Evolutionary conservation across 2,888 invertebrate genomes (phyloP), one percentile per base, ranked within the genome.

Genomic region (Lasioglossum calceatum): DNA sequence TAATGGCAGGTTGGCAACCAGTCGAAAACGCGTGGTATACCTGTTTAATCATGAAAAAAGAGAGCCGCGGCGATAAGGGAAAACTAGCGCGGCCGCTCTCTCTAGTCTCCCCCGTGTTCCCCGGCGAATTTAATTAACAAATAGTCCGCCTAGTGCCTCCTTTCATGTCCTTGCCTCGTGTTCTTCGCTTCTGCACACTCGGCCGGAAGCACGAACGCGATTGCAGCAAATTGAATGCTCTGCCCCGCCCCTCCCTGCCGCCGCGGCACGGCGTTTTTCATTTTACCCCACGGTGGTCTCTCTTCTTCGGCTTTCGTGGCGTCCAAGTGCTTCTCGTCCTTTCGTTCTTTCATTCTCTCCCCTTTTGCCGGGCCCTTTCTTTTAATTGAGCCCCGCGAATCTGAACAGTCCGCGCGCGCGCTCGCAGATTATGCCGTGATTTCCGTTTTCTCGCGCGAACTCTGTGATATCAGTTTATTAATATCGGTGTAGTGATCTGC

Each of bases 121-220:
- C 67, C 47, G 16, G 50, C 36, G 78, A 82, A 84, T 86, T 88
- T 89, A 89, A 89, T 89, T 89, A 88, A 84, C 85, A 78, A 89
- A 87, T 86, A 81, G 79, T 74, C 64, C 64, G n/a, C 64, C 58
- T 32, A 58, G 73, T 32, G 67, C 77, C 82, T 87, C 77, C 82
- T 87, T 72, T 77, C 81, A 16, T 64, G 61, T 64, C 19, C 72
- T 67, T 50, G 14, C 61, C 61, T 50, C 42, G 74, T 58, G 32
- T 42, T 39, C 58, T 79, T 80, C 42, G 58, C 70, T 81, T 80
- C 84, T 73, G 71, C 81, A 75, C 64, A 36, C 83, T 64, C 50
- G 44, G 16, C 39, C 67, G 44, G 50, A 50, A 67, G 61, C 54
- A 80, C 77, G 82, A 81, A 89, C 78, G 82, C 85, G 89, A 87